Evolutionary conservation across 2,888 invertebrate species (phyloP).

Genomic region (Cantharis flavilabris): DNA sequence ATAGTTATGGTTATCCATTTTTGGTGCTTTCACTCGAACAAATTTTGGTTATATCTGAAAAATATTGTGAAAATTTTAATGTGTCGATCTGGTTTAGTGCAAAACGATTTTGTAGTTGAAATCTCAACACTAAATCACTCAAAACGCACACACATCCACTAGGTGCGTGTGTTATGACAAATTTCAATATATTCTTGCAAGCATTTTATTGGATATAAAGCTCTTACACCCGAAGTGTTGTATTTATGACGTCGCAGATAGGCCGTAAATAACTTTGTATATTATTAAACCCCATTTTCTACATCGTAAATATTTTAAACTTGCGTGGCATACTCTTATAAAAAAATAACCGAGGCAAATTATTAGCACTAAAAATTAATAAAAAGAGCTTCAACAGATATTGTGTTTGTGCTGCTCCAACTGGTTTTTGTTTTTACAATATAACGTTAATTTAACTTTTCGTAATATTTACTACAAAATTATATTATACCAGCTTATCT

Average conservation of each 20-base stretch:
- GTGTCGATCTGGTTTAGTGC: not conserved
- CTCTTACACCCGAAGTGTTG: constrained; percentile 8
- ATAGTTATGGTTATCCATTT: not conserved
- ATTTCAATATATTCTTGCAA: constrained; percentile 4
- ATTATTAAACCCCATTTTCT: constrained; percentile 18
- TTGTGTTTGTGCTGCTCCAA: too few species aligned
- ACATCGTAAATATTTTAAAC: constrained; percentile 17
- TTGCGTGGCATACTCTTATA: not conserved
- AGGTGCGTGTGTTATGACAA: constrained; percentile 4
- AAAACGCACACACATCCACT: not conserved
- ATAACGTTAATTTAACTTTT: too few species aligned
- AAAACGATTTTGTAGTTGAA: not conserved
- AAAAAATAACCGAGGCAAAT: not conserved
- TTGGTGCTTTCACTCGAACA: not conserved
- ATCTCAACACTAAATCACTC: constrained; percentile 1
- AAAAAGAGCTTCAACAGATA: not conserved
- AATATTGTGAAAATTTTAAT: not conserved
- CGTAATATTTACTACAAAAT: too few species aligned
- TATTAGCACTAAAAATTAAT: not conserved
- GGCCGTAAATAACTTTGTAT: constrained; percentile 21
- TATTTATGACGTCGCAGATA: constrained; percentile 21
- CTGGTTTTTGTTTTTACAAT: too few species aligned
- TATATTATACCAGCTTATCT: too few species aligned
- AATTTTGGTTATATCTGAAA: not conserved
- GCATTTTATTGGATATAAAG: constrained; percentile 17